Percentiles rank a stretch among this genome's conserved stretches.
Conservation (phyloP, 2,113 vertebrate species). For the Tachysurus vachellii region DNA sequence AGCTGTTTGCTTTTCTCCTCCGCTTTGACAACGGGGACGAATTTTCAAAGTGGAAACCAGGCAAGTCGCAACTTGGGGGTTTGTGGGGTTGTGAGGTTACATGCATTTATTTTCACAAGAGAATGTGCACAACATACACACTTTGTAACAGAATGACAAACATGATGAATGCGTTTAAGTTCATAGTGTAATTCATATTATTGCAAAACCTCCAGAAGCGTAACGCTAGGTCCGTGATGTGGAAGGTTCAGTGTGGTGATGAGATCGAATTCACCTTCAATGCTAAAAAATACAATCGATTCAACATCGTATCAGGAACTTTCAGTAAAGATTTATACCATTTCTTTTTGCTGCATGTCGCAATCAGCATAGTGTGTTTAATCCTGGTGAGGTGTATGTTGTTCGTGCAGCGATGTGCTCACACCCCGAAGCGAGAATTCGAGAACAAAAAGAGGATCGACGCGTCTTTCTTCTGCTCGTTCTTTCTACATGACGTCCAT, state of each 20-base stretch:
- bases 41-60: slow-evolving; percentile 67
- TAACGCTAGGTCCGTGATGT: neutral
- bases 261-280: neutral
- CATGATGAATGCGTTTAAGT: neutral
- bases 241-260: neutral
- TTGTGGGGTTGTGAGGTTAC: neutral
- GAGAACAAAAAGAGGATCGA: slow-evolving; percentile 57
- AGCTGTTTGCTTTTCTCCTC: slow-evolving; percentile 65
- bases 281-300: neutral
- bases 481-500: slow-evolving; percentile 58
- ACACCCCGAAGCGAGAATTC: slow-evolving; percentile 27
- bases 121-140: neutral
- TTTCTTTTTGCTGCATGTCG: neutral
- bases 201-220: neutral
- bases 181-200: neutral
- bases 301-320: neutral
- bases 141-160: neutral
- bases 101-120: neutral
- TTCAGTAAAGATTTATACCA: neutral
- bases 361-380: neutral
- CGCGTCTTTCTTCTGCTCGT: slow-evolving; percentile 60
- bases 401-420: neutral
- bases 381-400: neutral
- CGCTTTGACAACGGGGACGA: slow-evolving; percentile 63
- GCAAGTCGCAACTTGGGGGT: slow-evolving; percentile 69